Evolutionary conservation across 2,888 invertebrate species (phyloP).

Genomic region (Ennomos erosarius): DNA sequence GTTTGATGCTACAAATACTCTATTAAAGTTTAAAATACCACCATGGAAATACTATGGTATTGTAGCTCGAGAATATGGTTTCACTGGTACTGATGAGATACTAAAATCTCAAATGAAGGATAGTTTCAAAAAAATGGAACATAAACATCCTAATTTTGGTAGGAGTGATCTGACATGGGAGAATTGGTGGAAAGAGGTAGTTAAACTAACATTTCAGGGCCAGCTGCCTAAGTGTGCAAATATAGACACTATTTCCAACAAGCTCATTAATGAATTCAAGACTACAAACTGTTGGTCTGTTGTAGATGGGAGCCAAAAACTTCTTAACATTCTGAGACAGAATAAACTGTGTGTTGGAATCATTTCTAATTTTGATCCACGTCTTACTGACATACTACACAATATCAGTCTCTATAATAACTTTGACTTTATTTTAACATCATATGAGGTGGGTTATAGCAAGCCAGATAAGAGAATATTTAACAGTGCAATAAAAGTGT

Average conservation of each 20-base stretch:
- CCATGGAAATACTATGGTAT: conserved; percentile 91
- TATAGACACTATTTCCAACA: conserved; percentile 76
- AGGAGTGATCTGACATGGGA: conserved; percentile 89
- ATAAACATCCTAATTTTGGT: conserved; percentile 93
- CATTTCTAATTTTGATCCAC: conserved; percentile 95
- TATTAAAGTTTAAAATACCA: conserved; percentile 88
- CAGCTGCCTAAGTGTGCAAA: conserved; percentile 63
- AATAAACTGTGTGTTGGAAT: conserved; percentile 87
- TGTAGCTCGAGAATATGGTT: conserved; percentile 89
- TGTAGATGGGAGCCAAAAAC: conserved; percentile 86
- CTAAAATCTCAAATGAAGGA: conserved; percentile 87
- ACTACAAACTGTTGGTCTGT: conserved; percentile 90
- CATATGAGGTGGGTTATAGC: conserved; percentile 89
- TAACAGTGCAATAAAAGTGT: conserved; percentile 82
- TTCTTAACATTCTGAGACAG: conserved; percentile 86
- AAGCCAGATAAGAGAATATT: conserved; percentile 93
- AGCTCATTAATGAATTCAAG: conserved; percentile 89
- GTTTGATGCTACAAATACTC: conserved; percentile 95
- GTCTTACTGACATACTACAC: conserved; percentile 88
- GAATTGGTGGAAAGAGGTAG: conserved; percentile 92
- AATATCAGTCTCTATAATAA: conserved; percentile 88
- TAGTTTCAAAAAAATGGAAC: conserved; percentile 87
- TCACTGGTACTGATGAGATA: conserved; percentile 81
- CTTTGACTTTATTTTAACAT: conserved; percentile 93
- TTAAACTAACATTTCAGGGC: conserved; percentile 87